A percentile compares a stretch with the other conserved stretches of the same genome.
Conservation (phyloP, 2,888 invertebrate species). For the Sarcophaga caerulescens region DNA sequence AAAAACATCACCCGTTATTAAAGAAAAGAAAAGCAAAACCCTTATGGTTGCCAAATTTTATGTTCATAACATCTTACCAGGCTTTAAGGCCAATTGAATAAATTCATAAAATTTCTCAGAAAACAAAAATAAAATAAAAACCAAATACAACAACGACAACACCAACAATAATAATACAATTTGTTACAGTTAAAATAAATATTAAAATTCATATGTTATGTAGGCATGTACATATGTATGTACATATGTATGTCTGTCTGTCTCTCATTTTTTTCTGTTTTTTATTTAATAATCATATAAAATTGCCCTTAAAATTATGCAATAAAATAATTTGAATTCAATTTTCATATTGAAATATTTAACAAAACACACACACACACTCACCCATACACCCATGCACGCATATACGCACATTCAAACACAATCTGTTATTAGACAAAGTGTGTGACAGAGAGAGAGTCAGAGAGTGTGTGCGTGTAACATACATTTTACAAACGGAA, state of each 20-base stretch:
- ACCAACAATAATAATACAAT: neutral
- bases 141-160: neutral
- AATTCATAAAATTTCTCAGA: neutral
- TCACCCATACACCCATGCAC: neutral
- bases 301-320: conserved; percentile 26
- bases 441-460: neutral
- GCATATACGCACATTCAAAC: neutral
- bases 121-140: neutral
- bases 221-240: neutral
- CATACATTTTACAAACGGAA: neutral
- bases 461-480: neutral
- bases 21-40: too few species aligned
- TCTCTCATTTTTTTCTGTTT: neutral
- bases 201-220: conserved; percentile 12
- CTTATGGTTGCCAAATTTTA: neutral
- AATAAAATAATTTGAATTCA: conserved; percentile 62
- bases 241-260: too few species aligned
- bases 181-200: conserved; percentile 9
- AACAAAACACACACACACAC: conserved; percentile 7
- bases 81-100: neutral
- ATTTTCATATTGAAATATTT: conserved; percentile 61
- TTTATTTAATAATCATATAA: neutral
- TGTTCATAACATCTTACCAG: neutral
- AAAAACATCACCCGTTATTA: too few species aligned
- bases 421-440: neutral